A percentile compares a stretch with the other conserved stretches of the same genome.
These are phyloP conservation scores for Lasioglossum villosulum DNA, from an alignment of 2,888 invertebrate species.

Conservation along the genomic window DNA sequence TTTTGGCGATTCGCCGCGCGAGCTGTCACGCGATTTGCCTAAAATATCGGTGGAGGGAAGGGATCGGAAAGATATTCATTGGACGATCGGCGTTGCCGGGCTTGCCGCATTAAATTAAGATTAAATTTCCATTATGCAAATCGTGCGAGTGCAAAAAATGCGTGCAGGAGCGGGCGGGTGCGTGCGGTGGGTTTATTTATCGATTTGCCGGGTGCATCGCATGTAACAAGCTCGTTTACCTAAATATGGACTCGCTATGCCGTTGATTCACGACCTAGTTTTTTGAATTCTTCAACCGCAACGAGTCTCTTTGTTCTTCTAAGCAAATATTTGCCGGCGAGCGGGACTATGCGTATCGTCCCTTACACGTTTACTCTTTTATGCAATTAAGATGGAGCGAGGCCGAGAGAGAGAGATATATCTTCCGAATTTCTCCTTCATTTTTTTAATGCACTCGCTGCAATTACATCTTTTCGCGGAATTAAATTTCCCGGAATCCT, in stretches of 20 bases:
- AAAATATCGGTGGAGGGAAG: background rate
- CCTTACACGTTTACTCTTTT: background rate
- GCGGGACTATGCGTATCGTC: background rate
- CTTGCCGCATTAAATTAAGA: constrained; percentile 42
- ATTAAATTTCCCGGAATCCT: background rate
- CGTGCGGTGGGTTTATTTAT: constrained; percentile 57
- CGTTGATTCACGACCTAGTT: constrained; percentile 50
- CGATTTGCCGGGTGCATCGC: constrained; percentile 65
- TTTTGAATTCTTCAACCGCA: constrained; percentile 17
- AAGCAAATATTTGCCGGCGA: constrained; percentile 19
- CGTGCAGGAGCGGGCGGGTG: constrained; percentile 49
- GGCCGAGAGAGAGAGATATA: background rate
- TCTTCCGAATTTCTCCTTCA: background rate
- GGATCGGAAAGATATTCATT: constrained; percentile 19
- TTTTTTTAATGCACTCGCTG: background rate
- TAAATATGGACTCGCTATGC: constrained; percentile 58
- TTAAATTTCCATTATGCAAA: constrained; percentile 62
- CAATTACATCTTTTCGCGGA: background rate
- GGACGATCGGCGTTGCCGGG: constrained; percentile 12
- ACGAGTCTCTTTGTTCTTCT: background rate
- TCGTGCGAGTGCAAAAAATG: constrained; percentile 35
- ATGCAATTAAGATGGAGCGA: background rate
- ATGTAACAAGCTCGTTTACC: constrained; percentile 67
- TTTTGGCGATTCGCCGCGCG: background rate
- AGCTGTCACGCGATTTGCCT: background rate